phyloP scores from a whole-genome alignment of 2,888 invertebrate genomes.

The Spodoptera littoralis region DNA sequence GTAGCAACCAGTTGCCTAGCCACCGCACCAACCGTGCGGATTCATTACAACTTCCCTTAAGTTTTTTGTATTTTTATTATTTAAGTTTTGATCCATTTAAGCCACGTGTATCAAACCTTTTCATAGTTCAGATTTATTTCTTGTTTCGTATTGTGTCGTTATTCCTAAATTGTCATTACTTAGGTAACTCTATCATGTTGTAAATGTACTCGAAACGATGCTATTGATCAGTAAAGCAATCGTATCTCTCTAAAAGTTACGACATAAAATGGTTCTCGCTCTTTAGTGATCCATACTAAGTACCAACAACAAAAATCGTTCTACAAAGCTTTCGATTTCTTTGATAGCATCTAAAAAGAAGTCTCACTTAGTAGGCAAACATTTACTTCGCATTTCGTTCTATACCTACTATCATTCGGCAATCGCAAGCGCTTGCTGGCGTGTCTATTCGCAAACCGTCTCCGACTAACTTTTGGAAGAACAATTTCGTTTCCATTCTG shows the following conservation, averaged over 20 bases:
- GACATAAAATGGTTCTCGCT: background rate
- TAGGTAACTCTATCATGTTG: too few relatives aligned
- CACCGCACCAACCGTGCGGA: too few relatives aligned
- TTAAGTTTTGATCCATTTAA: too few relatives aligned
- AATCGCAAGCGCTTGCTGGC: conserved; percentile 41
- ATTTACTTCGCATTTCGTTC: conserved; percentile 25
- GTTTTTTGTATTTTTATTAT: too few relatives aligned
- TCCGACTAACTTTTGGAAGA: conserved; percentile 54
- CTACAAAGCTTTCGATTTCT: conserved; percentile 33
- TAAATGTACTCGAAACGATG: too few relatives aligned
- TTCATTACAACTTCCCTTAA: too few relatives aligned
- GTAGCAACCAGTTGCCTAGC: too few relatives aligned
- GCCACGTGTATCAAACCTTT: too few relatives aligned
- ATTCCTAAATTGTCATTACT: too few relatives aligned
- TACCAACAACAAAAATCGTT: conserved; percentile 16
- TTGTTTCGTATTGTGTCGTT: too few relatives aligned
- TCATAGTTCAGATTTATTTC: too few relatives aligned
- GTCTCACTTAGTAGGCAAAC: conserved; percentile 39
- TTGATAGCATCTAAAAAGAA: conserved; percentile 30
- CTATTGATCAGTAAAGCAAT: too few relatives aligned
- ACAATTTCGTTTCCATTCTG: conserved; percentile 63
- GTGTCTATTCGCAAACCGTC: conserved; percentile 36
- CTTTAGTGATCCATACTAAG: conserved; percentile 6
- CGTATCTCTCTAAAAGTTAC: conserved; percentile 2
- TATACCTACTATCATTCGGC: conserved; percentile 36